phyloP scores from a whole-genome alignment of 2,888 invertebrate species.

The Halictus quadricinctus region DNA sequence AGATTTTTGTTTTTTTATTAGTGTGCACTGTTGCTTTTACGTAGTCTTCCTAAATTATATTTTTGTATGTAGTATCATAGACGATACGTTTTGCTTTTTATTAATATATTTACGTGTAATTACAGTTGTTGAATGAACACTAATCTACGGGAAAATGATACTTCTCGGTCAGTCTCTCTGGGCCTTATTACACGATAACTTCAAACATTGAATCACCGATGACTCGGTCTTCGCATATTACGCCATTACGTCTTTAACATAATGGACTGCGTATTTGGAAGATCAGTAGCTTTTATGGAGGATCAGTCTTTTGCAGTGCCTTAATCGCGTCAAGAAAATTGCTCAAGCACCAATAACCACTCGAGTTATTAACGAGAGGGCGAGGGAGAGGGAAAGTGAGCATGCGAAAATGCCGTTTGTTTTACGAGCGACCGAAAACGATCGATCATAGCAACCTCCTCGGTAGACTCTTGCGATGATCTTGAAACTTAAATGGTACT shows the following conservation, averaged over 20 bases:
- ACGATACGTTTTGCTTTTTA: constrained; percentile 39
- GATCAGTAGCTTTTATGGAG: constrained; percentile 52
- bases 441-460: constrained; percentile 12
- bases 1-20: constrained; percentile 39
- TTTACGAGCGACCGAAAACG: constrained; percentile 21
- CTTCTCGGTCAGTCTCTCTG: constrained; percentile 47
- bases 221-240: constrained; percentile 54
- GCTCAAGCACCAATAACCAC: constrained; percentile 69
- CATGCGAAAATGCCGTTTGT: constrained; percentile 25
- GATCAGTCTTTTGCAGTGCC: constrained; percentile 69
- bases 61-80: constrained; percentile 39
- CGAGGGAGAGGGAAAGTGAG: background rate
- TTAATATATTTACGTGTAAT: constrained; percentile 53
- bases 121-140: constrained; percentile 48
- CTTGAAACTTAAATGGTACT: constrained; percentile 9
- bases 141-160: constrained; percentile 41
- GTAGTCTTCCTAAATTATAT: constrained; percentile 36
- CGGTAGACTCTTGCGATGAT: constrained; percentile 21
- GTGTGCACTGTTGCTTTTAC: constrained; percentile 43
- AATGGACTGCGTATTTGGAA: constrained; percentile 47
- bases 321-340: constrained; percentile 58
- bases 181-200: constrained; percentile 56
- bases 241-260: constrained; percentile 41
- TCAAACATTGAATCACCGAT: constrained; percentile 48
- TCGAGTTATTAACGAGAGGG: constrained; percentile 28